Percentiles rank a stretch among this genome's conserved stretches.
These are phyloP conservation scores for Grammomys dolichurus DNA, from an alignment of 2,113 vertebrate species.

Conservation along the genomic window DNA sequence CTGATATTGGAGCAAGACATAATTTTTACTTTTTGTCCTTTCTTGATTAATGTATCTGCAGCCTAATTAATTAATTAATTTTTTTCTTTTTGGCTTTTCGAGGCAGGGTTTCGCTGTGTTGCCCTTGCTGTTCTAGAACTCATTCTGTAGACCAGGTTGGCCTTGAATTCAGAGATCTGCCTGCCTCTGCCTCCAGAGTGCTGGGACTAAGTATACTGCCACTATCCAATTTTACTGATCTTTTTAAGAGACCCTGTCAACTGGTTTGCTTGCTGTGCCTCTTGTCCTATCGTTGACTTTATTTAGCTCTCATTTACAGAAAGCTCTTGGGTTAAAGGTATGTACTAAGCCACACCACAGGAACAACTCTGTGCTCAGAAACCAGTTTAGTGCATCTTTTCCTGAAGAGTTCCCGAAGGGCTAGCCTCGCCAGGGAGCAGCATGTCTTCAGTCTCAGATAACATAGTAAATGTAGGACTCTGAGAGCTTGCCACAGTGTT, in stretches of 20 bases:
- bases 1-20: background rate
- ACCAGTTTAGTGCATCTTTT: background rate
- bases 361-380: background rate
- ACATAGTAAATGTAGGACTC: background rate
- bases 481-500: too few species aligned
- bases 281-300: too few species aligned
- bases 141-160: background rate
- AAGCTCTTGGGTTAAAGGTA: too few species aligned
- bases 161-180: background rate
- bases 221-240: too few species aligned
- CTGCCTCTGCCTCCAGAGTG: background rate
- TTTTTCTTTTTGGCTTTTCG: background rate
- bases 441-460: background rate
- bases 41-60: background rate
- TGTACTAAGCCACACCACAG: too few species aligned
- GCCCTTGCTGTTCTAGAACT: background rate
- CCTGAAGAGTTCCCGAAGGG: background rate
- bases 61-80: background rate
- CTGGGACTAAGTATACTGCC: background rate
- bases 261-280: too few species aligned
- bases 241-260: too few species aligned
- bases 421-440: background rate
- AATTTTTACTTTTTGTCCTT: conserved; percentile 45
- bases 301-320: too few species aligned
- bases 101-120: background rate